Base-by-base conservation (phyloP, 2,113 vertebrate species). In the Crotalus viridis region DNA sequence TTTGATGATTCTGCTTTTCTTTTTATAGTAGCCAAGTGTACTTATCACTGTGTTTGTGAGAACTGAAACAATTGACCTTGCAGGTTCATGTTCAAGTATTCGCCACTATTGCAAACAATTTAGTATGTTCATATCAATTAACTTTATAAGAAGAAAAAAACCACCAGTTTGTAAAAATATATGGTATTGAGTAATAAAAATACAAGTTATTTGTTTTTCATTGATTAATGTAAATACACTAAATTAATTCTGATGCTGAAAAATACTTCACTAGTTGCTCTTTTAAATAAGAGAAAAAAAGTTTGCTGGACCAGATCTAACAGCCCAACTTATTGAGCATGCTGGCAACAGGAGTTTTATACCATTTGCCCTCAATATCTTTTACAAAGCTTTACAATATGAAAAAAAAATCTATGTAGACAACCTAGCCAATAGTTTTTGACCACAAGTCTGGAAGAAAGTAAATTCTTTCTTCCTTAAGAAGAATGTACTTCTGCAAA, bases 121-220 rank as follows among this genome's bases (percentile, higher is more conserved):
- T 92, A 43, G 61, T 0, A 0, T 0, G 0, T 86, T 96, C 90
- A 26, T 61, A 55, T 0, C 10, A 87, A 61, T 87, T 92, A 89
- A 43, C n/a, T 22, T 91, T 64, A 92, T 90, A 94, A 94, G 46
- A 90, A 21, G 22, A 39, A 52, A 95, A 89, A 91, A 10, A 12
- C 9, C 26, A 88, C 7, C 21, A 85, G 61, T 64, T 57, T 46
- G 43, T 0, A 0, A 48, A 94, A 52, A 61, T 22, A 12, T 55
- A 64, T 0, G 0, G 28, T 1, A 0, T 86, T 96, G 93, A 90
- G 61, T 61, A 90, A 86, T 24, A 12, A 57, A 33, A 87, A 93
- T 59, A 10, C 6, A 89, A 51, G 43, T 89, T 54, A 89, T 89
- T 74, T 94, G 89, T 90, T 88, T 90, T 15, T 51, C 55, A 8